Evolutionary conservation across 2,888 invertebrate genomes (phyloP), one percentile per base, ranked within the genome.

Genomic region (Anticlea derivata): DNA sequence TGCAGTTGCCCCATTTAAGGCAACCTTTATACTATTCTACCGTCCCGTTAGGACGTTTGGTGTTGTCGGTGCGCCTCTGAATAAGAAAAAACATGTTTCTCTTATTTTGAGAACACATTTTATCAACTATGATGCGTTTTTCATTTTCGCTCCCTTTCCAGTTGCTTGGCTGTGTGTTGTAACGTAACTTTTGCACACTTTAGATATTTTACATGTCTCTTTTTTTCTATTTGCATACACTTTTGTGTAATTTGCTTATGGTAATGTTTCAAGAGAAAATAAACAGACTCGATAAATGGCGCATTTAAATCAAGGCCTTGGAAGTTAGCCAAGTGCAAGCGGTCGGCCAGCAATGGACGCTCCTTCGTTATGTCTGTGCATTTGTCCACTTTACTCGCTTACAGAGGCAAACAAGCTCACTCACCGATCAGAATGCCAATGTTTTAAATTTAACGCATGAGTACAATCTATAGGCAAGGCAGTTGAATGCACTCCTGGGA

Each of bases 351-450:
- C 40, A 49, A 53, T 41, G 59, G 48, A 49, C 56, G 61, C 70
- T 76, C 73, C 75, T 75, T 78, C 80, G 77, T 80, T 83, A 78
- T 73, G 77, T 77, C 78, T 74, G 75, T 72, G 75, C 73, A 78
- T 82, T 83, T 81, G 82, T 80, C 79, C 82, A 81, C 79, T 80
- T 74, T 77, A 80, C 81, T 84, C 80, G 79, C 76, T 83, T 80
- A 81, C 79, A 80, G 70, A 68, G 75, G 75, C 83, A 86, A 86
- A 86, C 83, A 82, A 80, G 73, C 78, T 73, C 71, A 71, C 69
- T 76, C 65, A 75, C 77, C 79, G 80, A 72, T 69, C 68, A 60
- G 83, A 86, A 86, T 86, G 67, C 64, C 70, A 80, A 78, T 67
- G 55, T 70, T 70, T 70, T 66, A 66, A 73, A 70, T 70, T 66